These are phyloP conservation scores for Tetrao urogallus DNA, from an alignment of 2,113 vertebrate genomes.

Conservation along the genomic window DNA sequence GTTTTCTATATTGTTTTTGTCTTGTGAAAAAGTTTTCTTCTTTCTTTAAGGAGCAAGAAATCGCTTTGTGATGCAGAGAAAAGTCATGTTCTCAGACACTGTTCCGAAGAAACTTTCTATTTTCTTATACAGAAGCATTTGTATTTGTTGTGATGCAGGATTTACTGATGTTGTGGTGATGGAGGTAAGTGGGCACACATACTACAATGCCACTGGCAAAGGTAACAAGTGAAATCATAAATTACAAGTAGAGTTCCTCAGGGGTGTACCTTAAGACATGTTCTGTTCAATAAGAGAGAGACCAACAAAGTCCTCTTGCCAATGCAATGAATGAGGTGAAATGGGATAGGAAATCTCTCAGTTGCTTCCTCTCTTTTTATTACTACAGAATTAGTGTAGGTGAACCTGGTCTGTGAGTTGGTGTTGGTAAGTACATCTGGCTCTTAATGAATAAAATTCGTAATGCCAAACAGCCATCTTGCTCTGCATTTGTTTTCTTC, in stretches of 20 bases:
- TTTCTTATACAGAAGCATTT: not conserved
- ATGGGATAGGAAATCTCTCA: not conserved
- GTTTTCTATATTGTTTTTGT: not conserved
- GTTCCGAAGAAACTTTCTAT: not conserved
- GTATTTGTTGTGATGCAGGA: not conserved
- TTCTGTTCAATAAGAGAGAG: not conserved
- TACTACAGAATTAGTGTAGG: not conserved
- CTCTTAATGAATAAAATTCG: conserved; percentile 40
- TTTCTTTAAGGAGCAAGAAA: not conserved
- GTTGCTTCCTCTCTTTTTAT: not conserved
- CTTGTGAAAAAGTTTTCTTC: not conserved
- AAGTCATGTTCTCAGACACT: not conserved
- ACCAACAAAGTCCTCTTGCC: not conserved
- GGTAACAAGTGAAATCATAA: not conserved
- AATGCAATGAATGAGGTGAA: not conserved
- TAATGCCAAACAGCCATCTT: conserved; percentile 33
- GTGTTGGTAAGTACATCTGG: conserved; percentile 32
- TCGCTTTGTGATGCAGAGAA: not conserved
- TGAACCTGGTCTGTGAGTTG: conserved; percentile 31
- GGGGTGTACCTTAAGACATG: too few relatives aligned
- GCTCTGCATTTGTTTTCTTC: not conserved
- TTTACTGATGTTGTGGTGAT: not conserved
- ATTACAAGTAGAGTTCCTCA: not conserved
- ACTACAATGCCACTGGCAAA: not conserved
- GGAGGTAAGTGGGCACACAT: not conserved